phyloP scores from a whole-genome alignment of 2,113 vertebrate genomes.

The Miniopterus natalensis region DNA sequence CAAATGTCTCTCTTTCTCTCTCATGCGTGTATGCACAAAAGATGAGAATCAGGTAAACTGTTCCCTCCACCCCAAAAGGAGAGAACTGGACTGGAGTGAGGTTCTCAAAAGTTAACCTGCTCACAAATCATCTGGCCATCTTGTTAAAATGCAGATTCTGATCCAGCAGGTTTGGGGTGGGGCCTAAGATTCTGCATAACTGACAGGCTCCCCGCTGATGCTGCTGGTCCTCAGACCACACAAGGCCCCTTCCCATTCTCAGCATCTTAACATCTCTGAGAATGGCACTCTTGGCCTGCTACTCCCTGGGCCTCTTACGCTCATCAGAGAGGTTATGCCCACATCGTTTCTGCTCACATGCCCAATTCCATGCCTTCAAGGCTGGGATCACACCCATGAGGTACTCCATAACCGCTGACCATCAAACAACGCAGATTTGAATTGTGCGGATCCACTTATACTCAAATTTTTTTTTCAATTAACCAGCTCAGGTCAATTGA shows the following conservation, averaged over 20 bases:
- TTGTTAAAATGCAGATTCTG: background rate
- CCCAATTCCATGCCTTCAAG: background rate
- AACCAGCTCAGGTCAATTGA: background rate
- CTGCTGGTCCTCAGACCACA: background rate
- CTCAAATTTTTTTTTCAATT: background rate
- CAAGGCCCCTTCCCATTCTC: background rate
- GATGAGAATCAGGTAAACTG: background rate
- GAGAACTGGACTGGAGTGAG: background rate
- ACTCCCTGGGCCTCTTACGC: background rate
- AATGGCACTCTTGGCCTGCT: background rate
- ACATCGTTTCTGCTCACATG: background rate
- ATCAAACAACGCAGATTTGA: background rate
- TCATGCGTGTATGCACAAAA: accelerated
- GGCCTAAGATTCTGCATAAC: background rate
- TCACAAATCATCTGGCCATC: background rate
- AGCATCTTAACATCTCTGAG: background rate
- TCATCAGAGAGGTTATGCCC: background rate
- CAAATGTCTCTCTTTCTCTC: background rate
- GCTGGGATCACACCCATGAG: background rate
- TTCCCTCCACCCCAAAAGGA: background rate
- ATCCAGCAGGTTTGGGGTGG: background rate
- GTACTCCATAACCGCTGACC: background rate
- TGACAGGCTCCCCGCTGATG: background rate
- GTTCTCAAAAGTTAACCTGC: background rate
- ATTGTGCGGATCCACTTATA: background rate